These are phyloP conservation scores for Kryptopterus vitreolus DNA, from an alignment of 2,797 vertebrate genomes.

Conservation along the genomic window DNA sequence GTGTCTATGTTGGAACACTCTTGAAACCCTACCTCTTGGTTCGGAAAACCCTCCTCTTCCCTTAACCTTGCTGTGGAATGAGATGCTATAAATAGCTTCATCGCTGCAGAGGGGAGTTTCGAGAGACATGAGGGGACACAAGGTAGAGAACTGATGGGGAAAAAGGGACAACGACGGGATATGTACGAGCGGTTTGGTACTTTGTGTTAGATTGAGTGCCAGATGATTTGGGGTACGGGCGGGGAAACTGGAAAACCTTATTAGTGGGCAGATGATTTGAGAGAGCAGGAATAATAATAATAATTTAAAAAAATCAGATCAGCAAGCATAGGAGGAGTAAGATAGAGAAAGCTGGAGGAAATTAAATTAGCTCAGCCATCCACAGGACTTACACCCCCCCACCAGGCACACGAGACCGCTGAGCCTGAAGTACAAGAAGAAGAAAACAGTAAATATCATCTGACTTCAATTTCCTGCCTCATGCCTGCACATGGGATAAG, in stretches of 20 bases:
- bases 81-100: slow-evolving; percentile 51
- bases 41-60: slow-evolving; percentile 42
- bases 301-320: background rate
- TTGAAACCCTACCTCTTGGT: slow-evolving; percentile 50
- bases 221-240: slow-evolving; percentile 11
- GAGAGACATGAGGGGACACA: slow-evolving; percentile 35
- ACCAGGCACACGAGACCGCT: slow-evolving; percentile 25
- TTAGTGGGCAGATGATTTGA: slow-evolving; percentile 22
- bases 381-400: slow-evolving; percentile 30
- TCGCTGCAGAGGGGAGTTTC: slow-evolving; percentile 29
- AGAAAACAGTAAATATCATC: slow-evolving; percentile 57
- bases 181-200: slow-evolving; percentile 22
- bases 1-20: slow-evolving; percentile 9
- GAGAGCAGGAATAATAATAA: background rate
- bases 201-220: background rate
- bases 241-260: slow-evolving; percentile 3
- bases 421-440: slow-evolving; percentile 15
- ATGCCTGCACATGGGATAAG: slow-evolving; percentile 12
- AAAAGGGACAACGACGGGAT: slow-evolving; percentile 16
- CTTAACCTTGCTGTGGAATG: slow-evolving; percentile 52
- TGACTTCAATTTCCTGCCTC: slow-evolving; percentile 66
- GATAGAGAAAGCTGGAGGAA: slow-evolving; percentile 31
- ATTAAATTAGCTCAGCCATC: slow-evolving; percentile 57
- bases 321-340: slow-evolving; percentile 26
- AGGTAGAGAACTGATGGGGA: slow-evolving; percentile 11